Percentiles rank a stretch among this genome's conserved stretches.
Evolutionary conservation across 2,888 invertebrate species (phyloP).

Genomic region (Drosophila buzzatii): DNA sequence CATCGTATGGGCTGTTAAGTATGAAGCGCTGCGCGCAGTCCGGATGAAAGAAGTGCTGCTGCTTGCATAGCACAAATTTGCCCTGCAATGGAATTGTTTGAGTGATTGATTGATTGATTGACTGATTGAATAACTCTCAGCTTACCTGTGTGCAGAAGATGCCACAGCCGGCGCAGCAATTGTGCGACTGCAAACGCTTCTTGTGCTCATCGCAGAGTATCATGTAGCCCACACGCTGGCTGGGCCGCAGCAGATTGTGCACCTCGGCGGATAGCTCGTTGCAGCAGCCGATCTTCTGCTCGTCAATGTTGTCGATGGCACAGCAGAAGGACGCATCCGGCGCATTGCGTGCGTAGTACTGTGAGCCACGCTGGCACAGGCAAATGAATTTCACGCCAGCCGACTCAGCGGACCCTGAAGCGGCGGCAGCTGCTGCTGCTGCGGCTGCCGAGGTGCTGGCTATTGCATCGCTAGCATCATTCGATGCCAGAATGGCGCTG

Average conservation of each 20-base stretch:
- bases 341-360: slow-evolving; percentile 86
- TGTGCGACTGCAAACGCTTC: slow-evolving; percentile 91
- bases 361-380: slow-evolving; percentile 86
- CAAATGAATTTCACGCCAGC: slow-evolving; percentile 82
- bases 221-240: slow-evolving; percentile 91
- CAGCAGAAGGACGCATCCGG: slow-evolving; percentile 87
- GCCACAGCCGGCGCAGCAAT: slow-evolving; percentile 96
- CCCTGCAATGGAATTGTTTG: slow-evolving; percentile 87
- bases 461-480: slow-evolving; percentile 19
- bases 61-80: slow-evolving; percentile 92
- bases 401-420: slow-evolving; percentile 5
- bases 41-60: slow-evolving; percentile 93
- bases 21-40: slow-evolving; percentile 88
- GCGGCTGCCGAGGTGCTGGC: slow-evolving; percentile 47
- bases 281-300: slow-evolving; percentile 92
- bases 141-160: slow-evolving; percentile 94
- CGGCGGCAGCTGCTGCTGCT: slow-evolving; percentile 16
- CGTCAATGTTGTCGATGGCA: slow-evolving; percentile 91
- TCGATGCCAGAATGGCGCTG: slow-evolving; percentile 51
- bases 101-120: slow-evolving; percentile 22
- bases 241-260: slow-evolving; percentile 89
- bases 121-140: not conserved
- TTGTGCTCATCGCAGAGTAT: slow-evolving; percentile 92
- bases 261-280: slow-evolving; percentile 88
- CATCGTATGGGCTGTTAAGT: slow-evolving; percentile 83